Conservation (phyloP, 2,797 vertebrate genomes). For the Hemitrygon akajei region DNA sequence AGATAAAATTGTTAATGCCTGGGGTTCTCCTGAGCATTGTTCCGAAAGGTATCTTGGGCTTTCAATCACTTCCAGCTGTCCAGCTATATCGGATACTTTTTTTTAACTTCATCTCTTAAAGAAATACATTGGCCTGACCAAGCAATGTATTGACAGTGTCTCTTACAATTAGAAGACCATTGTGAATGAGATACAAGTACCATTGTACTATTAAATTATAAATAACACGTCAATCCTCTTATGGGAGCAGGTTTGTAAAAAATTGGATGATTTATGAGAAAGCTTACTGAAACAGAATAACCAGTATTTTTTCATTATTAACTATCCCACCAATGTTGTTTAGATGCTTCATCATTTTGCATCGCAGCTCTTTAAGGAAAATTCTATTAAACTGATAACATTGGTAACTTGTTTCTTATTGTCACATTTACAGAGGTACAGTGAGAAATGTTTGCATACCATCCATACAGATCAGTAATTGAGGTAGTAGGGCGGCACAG, state of each 20-base stretch:
- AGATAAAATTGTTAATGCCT: constrained; percentile 23
- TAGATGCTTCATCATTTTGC: not conserved
- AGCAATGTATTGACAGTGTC: not conserved
- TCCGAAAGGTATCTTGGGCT: constrained; percentile 1
- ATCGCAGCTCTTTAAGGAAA: not conserved
- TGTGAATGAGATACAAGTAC: not conserved
- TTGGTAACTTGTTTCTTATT: too few relatives aligned
- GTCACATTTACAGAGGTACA: too few relatives aligned
- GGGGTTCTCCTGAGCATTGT: constrained; percentile 8
- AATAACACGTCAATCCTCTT: not conserved
- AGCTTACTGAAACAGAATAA: not conserved
- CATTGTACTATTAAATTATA: not conserved
- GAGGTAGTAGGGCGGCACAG: too few relatives aligned
- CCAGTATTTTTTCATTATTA: not conserved
- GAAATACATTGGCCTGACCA: not conserved
- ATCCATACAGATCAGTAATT: too few relatives aligned
- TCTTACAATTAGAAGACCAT: not conserved
- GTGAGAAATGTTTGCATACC: too few relatives aligned
- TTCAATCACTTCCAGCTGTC: constrained; percentile 32
- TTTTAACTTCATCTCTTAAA: not conserved
- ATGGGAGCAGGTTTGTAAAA: not conserved
- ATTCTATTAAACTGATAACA: too few relatives aligned
- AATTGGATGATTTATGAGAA: not conserved
- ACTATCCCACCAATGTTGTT: not conserved
- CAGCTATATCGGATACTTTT: constrained; percentile 5